phyloP scores from a whole-genome alignment of 2,888 invertebrate species.

The Neoascia interrupta region DNA sequence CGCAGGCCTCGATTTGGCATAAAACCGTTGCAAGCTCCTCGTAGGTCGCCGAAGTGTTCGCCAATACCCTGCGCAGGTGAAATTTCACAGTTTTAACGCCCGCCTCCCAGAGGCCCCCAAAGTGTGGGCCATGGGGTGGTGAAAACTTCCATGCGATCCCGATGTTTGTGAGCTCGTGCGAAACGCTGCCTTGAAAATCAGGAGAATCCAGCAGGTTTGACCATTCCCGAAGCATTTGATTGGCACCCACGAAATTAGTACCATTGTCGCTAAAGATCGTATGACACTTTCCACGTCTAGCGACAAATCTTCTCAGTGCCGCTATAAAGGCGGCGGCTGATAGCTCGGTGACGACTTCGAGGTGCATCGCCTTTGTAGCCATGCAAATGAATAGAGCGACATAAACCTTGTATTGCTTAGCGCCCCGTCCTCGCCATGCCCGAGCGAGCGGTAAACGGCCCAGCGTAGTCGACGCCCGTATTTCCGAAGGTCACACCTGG shows the following conservation, averaged over 20 bases:
- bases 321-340: too few relatives aligned
- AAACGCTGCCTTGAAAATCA: constrained; percentile 12
- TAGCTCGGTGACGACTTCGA: too few relatives aligned
- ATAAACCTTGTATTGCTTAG: too few relatives aligned
- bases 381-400: constrained; percentile 70
- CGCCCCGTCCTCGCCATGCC: too few relatives aligned
- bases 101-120: constrained; percentile 76
- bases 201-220: neutral
- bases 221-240: neutral
- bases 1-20: constrained; percentile 73
- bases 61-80: constrained; percentile 72
- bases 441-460: too few relatives aligned
- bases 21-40: constrained; percentile 74
- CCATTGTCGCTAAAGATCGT: constrained; percentile 71
- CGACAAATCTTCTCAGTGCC: too few relatives aligned
- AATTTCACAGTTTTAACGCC: constrained; percentile 74
- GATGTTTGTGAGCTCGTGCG: too few relatives aligned
- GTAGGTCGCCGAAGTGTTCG: constrained; percentile 70
- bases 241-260: too few relatives aligned
- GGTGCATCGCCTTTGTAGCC: constrained; percentile 71
- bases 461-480: too few relatives aligned
- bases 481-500: too few relatives aligned
- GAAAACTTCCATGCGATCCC: too few relatives aligned
- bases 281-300: constrained; percentile 67
- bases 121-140: too few relatives aligned